Conservation (phyloP, 92 coral and sea anemone genomes). For the Porites divaricata region DNA sequence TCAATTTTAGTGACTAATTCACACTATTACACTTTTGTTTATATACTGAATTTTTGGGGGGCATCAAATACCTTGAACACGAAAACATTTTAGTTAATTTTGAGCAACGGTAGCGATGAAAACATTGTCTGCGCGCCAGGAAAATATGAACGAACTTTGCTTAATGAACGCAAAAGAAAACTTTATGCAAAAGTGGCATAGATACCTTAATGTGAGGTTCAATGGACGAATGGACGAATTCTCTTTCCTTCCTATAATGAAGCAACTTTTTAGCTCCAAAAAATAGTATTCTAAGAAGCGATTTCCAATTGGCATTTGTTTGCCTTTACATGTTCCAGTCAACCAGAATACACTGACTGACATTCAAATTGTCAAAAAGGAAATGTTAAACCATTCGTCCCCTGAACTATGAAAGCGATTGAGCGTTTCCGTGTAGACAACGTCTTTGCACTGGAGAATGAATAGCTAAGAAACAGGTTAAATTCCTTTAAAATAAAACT, state of each 20-base stretch:
- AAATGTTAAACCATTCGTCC: not conserved
- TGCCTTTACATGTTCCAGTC: not conserved
- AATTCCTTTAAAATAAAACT: too few species aligned
- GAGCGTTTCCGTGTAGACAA: not conserved
- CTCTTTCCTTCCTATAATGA: not conserved
- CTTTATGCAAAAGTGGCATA: too few species aligned
- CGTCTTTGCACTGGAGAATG: too few species aligned
- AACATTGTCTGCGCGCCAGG: not conserved
- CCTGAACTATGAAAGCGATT: not conserved
- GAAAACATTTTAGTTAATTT: not conserved
- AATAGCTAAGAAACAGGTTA: too few species aligned
- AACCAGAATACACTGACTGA: not conserved
- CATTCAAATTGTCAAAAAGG: not conserved
- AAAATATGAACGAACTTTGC: not conserved
- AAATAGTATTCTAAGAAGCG: too few species aligned
- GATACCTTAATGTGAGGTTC: not conserved
- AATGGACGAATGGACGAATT: not conserved
- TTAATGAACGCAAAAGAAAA: too few species aligned
- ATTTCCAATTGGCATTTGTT: too few species aligned
- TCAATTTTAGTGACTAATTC: not conserved
- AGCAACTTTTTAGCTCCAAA: not conserved
- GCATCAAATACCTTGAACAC: slow-evolving; percentile 13
- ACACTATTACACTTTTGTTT: not conserved
- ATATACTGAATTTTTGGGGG: not conserved
- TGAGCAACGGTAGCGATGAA: not conserved